These are phyloP conservation scores for Philereme vetulata DNA, from an alignment of 2,888 invertebrate species.

Conservation along the genomic window DNA sequence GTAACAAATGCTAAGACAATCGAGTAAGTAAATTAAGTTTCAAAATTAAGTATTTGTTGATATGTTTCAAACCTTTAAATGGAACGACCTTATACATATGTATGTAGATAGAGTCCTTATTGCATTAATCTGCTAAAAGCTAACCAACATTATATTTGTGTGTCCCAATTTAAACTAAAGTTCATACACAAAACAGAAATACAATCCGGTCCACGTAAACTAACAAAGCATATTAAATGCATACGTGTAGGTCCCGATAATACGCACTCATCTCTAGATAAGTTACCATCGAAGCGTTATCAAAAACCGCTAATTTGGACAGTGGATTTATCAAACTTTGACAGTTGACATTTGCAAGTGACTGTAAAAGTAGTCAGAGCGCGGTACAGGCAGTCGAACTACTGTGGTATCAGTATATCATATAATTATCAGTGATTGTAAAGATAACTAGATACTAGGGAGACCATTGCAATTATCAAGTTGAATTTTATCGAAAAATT, in stretches of 20 bases:
- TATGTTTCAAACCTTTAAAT: neutral
- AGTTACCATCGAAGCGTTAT: constrained; percentile 2
- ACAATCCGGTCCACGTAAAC: neutral
- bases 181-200: neutral
- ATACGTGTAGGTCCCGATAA: neutral
- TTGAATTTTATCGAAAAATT: no score
- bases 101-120: neutral
- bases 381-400: no score
- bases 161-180: neutral
- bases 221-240: neutral
- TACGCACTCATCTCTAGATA: neutral
- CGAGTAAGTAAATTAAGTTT: no score
- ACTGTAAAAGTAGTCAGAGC: no score
- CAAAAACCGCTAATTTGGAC: neutral
- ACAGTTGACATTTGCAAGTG: no score
- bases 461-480: no score
- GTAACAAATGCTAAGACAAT: neutral
- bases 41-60: no score
- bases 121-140: neutral
- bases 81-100: neutral
- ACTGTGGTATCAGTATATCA: no score
- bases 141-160: neutral
- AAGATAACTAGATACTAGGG: no score
- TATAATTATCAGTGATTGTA: no score
- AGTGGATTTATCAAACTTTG: no score